Evolutionary conservation across 2,888 invertebrate genomes (phyloP), one percentile per base, ranked within the genome.

Genomic region (Folsomia candida): DNA sequence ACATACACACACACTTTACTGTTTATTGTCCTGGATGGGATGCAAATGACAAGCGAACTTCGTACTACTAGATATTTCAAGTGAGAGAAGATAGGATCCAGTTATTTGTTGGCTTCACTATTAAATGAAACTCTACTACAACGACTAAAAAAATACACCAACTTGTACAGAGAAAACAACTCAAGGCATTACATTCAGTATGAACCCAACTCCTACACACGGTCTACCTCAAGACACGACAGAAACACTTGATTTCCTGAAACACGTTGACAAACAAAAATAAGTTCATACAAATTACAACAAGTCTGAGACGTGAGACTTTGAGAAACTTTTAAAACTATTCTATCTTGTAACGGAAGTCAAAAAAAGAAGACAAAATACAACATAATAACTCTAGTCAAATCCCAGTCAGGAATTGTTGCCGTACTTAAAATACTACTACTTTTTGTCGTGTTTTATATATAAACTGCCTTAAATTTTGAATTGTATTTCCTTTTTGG

Each of bases 241-340:
- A 37, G 14, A 9, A 9, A 6, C 20, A 54, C 18, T 20, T 54
- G 6, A 22, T 14, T 54, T 18, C 54, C 18, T 18, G 20, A 54
- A 54, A 54, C 6, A 54, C 18, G n/a, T 54, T 9, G 6, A 37
- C 6, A 37, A 37, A 37, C 6, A 9, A 37, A 37, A 4, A 37
- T 37, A 37, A 37, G 14, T 37, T 4, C 37, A 37, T 54, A 54
- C 54, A 54, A 54, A 54, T 54, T 54, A 54, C 54, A 54, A 54
- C 54, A 54, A 54, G 54, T 54, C 54, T 54, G 54, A 54, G 54
- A 54, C 20, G 54, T 54, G 54, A 54, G 54, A 54, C 54, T 54
- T 54, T 54, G 22, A 22, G 54, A 54, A 4, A 54, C 54, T 54
- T 54, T 37, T 37, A 37, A 37, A 37, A 37, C 4, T 37, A 37